Percentiles rank a stretch among this genome's conserved stretches.
Conservation (phyloP, 1,140 invertebrate genomes). For the Habropoda laboriosa region DNA sequence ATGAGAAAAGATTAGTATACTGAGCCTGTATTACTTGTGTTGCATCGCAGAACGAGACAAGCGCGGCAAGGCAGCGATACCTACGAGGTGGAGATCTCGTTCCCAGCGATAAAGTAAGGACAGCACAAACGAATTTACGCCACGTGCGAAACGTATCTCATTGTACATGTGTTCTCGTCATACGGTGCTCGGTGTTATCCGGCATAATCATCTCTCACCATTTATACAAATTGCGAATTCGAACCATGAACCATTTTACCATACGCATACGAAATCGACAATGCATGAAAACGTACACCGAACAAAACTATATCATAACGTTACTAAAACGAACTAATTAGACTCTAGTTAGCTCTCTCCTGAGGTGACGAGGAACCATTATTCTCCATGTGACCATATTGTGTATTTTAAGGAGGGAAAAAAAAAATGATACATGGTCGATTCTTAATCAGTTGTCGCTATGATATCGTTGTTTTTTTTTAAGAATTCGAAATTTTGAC, state of each 20-base stretch:
- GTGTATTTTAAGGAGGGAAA: background rate
- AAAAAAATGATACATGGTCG: background rate
- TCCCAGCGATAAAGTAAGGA: conserved; percentile 95
- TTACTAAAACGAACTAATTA: conserved; percentile 31
- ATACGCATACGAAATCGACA: background rate
- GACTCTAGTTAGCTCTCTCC: background rate
- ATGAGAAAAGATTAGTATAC: conserved; percentile 39
- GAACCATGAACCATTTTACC: background rate
- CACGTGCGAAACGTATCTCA: conserved; percentile 50
- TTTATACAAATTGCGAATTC: too few species aligned
- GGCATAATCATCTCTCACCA: conserved; percentile 42
- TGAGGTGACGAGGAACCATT: background rate
- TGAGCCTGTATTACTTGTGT: conserved; percentile 73
- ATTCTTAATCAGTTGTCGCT: conserved; percentile 18
- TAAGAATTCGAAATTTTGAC: background rate
- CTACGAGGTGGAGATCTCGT: conserved; percentile 94
- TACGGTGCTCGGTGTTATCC: conserved; percentile 20
- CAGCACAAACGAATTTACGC: conserved; percentile 51
- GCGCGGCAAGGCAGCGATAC: conserved; percentile 86
- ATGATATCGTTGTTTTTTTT: background rate
- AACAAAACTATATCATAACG: background rate
- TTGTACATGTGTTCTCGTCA: conserved; percentile 48
- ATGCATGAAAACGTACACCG: conserved; percentile 26
- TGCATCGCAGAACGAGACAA: conserved; percentile 80
- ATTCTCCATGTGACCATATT: background rate